Conservation (phyloP, 2,797 vertebrate genomes). For the Macropodus opercularis region DNA sequence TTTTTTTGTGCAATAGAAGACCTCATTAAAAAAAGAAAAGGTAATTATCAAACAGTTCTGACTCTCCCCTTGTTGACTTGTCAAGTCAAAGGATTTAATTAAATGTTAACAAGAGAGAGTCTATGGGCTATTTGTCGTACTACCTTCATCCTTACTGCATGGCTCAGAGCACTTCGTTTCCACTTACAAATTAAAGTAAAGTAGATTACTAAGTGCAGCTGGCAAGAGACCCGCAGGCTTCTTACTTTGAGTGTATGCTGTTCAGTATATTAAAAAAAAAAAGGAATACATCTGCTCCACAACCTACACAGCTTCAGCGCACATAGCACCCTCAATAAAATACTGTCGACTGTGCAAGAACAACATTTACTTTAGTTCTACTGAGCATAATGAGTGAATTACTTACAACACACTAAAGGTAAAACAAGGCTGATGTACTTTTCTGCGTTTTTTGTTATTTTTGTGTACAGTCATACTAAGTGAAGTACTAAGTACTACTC, state of each 20-base stretch:
- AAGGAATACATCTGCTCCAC: not conserved
- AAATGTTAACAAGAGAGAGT: slow-evolving; percentile 32
- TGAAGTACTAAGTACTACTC: not conserved
- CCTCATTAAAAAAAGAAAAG: slow-evolving; percentile 10
- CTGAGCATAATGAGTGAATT: not conserved
- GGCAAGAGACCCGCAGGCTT: not conserved
- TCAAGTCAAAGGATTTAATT: slow-evolving; percentile 30
- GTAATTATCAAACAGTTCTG: slow-evolving; percentile 21
- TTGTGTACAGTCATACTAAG: not conserved
- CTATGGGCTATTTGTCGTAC: slow-evolving; percentile 10
- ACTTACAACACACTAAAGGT: not conserved
- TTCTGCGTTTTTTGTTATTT: not conserved
- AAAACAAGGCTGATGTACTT: not conserved
- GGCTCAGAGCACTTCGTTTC: slow-evolving; percentile 7
- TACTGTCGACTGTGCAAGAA: not conserved
- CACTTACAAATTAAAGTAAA: slow-evolving; percentile 9
- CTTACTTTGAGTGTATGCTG: not conserved
- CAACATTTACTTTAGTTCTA: not conserved
- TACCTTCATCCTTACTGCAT: slow-evolving; percentile 13
- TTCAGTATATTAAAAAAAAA: not conserved
- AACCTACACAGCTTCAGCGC: not conserved
- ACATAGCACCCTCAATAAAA: not conserved
- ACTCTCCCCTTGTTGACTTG: slow-evolving; percentile 8
- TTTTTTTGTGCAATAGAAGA: not conserved
- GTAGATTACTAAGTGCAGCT: slow-evolving; percentile 2